A percentile compares a stretch with the other conserved stretches of the same genome.
Evolutionary conservation across 2,113 vertebrate genomes (phyloP).

Genomic region (Melospiza melodia): DNA sequence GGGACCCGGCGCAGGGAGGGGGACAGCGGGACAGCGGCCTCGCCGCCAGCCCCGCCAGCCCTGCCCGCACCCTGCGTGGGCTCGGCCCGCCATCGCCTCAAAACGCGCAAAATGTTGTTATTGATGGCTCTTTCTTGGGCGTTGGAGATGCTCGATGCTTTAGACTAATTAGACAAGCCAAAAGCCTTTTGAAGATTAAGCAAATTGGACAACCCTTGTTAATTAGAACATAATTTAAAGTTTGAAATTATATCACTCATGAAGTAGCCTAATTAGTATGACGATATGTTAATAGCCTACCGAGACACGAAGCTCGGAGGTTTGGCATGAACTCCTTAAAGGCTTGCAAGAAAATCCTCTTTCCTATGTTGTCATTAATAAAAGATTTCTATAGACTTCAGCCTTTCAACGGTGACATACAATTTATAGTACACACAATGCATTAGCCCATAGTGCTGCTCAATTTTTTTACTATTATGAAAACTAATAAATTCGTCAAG

Average conservation of each 20-base stretch:
- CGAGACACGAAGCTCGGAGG: constrained; percentile 74
- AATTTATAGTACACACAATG: constrained; percentile 83
- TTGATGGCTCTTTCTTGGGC: constrained; percentile 64
- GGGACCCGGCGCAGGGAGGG: neutral
- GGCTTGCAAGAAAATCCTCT: constrained; percentile 76
- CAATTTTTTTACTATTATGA: constrained; percentile 81
- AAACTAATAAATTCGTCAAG: constrained; percentile 89
- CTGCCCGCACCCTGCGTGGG: neutral
- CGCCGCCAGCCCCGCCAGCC: neutral
- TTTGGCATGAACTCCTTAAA: constrained; percentile 80
- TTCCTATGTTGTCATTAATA: constrained; percentile 82
- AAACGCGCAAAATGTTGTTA: constrained; percentile 21
- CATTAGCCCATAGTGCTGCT: constrained; percentile 78
- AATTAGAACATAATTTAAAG: constrained; percentile 92
- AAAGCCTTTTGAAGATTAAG: constrained; percentile 84
- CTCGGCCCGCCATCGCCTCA: neutral
- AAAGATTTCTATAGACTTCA: constrained; percentile 84
- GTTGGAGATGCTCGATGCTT: constrained; percentile 74
- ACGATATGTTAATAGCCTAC: constrained; percentile 88
- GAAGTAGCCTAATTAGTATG: constrained; percentile 88
- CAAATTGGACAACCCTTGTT: constrained; percentile 90
- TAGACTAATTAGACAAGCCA: constrained; percentile 81
- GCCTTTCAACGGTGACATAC: constrained; percentile 79
- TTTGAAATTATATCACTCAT: constrained; percentile 90
- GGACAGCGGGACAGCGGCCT: neutral